phyloP scores from a whole-genome alignment of 1,140 invertebrate genomes.

The Ceratosolen solmsi region DNA sequence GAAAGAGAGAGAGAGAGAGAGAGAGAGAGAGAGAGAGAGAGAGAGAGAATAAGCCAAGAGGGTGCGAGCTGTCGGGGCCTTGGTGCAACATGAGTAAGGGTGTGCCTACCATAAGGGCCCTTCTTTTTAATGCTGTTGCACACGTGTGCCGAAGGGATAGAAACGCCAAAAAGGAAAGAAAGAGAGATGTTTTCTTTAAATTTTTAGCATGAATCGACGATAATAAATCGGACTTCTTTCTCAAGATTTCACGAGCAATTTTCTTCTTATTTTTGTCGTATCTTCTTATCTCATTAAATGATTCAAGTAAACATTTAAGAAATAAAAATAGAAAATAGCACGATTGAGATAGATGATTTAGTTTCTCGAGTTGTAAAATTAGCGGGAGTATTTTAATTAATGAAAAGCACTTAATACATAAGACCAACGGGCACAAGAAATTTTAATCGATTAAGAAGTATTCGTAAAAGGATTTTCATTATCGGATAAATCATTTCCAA shows the following conservation, averaged over 20 bases:
- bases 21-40: background rate
- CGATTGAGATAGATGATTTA: too few relatives aligned
- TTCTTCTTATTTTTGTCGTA: too few relatives aligned
- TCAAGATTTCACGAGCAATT: too few relatives aligned
- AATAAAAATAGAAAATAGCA: too few relatives aligned
- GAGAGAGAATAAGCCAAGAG: slow-evolving; percentile 27
- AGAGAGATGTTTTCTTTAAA: slow-evolving; percentile 21
- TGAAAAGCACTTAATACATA: background rate
- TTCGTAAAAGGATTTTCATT: background rate
- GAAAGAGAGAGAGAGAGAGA: slow-evolving; percentile 31
- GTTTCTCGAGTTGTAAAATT: too few relatives aligned
- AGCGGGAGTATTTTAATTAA: too few relatives aligned
- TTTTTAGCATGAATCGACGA: slow-evolving; percentile 9
- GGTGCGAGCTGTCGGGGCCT: slow-evolving; percentile 45
- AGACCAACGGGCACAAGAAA: too few relatives aligned
- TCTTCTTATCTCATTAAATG: too few relatives aligned
- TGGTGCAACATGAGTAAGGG: background rate
- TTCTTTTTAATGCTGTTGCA: background rate
- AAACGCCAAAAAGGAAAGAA: background rate
- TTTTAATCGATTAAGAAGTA: too few relatives aligned
- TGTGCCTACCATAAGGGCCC: slow-evolving; percentile 5
- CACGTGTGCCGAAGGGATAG: slow-evolving; percentile 13
- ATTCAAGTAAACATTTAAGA: too few relatives aligned
- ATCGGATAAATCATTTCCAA: too few relatives aligned
- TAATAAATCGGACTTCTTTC: background rate